Evolutionary conservation across 2,113 vertebrate species (phyloP).

Genomic region (Chitala chitala): DNA sequence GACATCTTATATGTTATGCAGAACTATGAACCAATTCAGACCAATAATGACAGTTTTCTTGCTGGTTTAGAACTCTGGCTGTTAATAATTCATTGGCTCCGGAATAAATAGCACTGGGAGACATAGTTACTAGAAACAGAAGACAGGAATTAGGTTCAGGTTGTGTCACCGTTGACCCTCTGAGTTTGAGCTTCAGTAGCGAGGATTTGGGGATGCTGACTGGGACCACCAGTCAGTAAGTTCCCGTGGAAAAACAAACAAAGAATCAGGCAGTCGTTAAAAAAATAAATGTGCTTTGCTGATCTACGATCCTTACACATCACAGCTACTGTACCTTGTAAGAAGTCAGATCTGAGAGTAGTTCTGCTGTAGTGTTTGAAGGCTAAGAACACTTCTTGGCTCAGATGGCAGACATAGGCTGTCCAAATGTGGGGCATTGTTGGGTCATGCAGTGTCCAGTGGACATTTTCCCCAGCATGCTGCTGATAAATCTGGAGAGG

Average conservation of each 20-base stretch:
- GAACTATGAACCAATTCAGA: background rate
- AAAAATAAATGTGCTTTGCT: no score
- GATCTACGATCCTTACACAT: no score
- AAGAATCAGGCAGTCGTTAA: no score
- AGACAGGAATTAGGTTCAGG: conserved; percentile 25
- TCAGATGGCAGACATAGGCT: no score
- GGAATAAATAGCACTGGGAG: conserved; percentile 34
- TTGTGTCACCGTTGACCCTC: conserved; percentile 26
- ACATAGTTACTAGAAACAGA: conserved; percentile 39
- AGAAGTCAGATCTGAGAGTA: background rate
- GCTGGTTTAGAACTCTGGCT: background rate
- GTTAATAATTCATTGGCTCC: conserved; percentile 51
- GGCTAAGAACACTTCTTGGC: background rate
- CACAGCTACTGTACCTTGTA: no score
- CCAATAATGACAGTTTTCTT: background rate
- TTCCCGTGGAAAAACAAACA: no score
- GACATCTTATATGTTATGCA: background rate
- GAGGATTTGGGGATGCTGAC: no score
- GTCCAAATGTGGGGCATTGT: no score
- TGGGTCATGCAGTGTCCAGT: no score
- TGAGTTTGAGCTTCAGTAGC: background rate
- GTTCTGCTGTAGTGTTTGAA: background rate
- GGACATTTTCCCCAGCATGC: background rate
- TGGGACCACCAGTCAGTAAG: no score
- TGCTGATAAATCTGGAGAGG: background rate